Evolutionary conservation across 1,140 invertebrate genomes (phyloP), one percentile per base, ranked within the genome.

Genomic region (Brachionus koreanus): DNA sequence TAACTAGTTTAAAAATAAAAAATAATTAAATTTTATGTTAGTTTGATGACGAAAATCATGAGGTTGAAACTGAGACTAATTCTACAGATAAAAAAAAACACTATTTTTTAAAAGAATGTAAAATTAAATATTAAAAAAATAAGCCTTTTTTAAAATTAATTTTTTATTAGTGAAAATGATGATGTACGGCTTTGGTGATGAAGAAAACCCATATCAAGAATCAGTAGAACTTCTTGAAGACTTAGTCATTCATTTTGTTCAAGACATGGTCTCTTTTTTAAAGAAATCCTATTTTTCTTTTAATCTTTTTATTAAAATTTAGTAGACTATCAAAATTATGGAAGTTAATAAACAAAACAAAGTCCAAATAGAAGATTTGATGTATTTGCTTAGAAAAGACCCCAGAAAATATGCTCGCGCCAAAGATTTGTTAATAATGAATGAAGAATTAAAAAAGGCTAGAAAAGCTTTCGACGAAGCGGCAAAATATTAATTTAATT

Each of bases 151-250:
- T 61, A 5, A 39, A 61, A 79, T 23, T 79, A 19, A 46, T 35
- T 37, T 63, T 63, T 37, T 46, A 13, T 83, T 83, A 88, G 87
- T 99, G 52, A 90, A 96, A 43, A 97, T 96, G 86, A 99, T 99
- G 97, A 98, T 99, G 95, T 99, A 97, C 89, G 97, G 97, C 0
- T 99, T 99, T 91, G 97, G 97, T n/a, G 97, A 99, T 89, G 96
- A 99, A 88, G 93, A 96, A 87, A 98, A 98, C 90, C 97, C 97
- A 0, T 98, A 97, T 85, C 98, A 97, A 29, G 97, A 99, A 90
- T 97, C 95, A 87, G 96, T 99, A 0, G 97, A 99, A 87, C 90
- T 98, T 49, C 90, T 99, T 12, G 97, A 99, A 90, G 96, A 98
- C 90, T 89, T 99, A 33, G 97, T 99, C 0, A 95, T 98, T 84